Percentiles rank a stretch among this genome's conserved stretches.
phyloP scores from a whole-genome alignment of 2,797 vertebrate species.

The Sebastes oblongus region DNA sequence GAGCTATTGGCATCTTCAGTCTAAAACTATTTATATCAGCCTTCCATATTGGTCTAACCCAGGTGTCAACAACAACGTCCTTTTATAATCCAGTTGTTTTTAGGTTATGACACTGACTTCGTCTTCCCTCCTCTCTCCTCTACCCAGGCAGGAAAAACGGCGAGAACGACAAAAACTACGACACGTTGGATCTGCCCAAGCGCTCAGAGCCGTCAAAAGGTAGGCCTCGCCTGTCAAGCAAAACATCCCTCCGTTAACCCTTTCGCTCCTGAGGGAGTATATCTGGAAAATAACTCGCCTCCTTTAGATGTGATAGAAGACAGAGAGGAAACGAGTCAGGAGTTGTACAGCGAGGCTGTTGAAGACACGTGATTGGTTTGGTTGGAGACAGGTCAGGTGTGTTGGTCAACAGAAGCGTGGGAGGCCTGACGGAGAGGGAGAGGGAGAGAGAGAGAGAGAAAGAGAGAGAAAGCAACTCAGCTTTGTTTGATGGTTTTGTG shows the following conservation, averaged over 20 bases:
- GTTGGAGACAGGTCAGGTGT: slow-evolving; percentile 1
- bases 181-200: slow-evolving; percentile 92
- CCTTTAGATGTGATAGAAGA: background rate
- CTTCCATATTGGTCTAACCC: slow-evolving; percentile 10
- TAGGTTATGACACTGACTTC: slow-evolving; percentile 21
- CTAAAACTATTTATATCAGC: background rate
- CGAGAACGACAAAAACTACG: slow-evolving; percentile 90
- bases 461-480: background rate
- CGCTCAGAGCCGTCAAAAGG: slow-evolving; percentile 89
- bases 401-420: background rate
- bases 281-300: background rate
- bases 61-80: slow-evolving; percentile 8
- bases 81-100: background rate
- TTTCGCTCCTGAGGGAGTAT: background rate
- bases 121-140: slow-evolving; percentile 25
- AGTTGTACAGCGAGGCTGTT: background rate
- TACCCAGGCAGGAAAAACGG: slow-evolving; percentile 89
- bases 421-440: background rate
- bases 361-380: background rate
- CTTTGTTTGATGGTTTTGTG: slow-evolving; percentile 33
- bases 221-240: slow-evolving; percentile 46
- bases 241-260: background rate
- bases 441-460: background rate
- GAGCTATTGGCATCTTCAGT: background rate
- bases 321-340: background rate